Evolutionary conservation across 2,113 vertebrate genomes (phyloP).

Genomic region (Nicator chloris): DNA sequence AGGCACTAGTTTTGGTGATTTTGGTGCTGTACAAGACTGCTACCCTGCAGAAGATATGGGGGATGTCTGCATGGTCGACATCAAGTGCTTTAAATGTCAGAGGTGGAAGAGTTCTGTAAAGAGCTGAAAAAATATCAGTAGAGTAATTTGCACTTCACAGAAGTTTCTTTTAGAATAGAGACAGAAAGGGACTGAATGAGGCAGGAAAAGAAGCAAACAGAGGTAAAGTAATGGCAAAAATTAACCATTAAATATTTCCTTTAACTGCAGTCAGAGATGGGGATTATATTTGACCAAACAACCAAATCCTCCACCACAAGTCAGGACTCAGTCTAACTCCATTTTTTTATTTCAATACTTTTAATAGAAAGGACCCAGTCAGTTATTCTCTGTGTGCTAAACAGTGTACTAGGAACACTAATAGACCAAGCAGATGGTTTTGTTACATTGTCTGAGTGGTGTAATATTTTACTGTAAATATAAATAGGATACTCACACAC

Average conservation of each 20-base stretch:
- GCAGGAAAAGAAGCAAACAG: not conserved
- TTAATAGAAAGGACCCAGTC: not conserved
- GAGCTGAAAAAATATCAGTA: not conserved
- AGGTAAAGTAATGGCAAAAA: not conserved
- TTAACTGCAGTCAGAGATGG: not conserved
- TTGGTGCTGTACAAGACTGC: not conserved
- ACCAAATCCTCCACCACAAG: not conserved
- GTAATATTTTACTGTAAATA: not conserved
- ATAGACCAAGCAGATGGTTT: not conserved
- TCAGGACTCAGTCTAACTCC: not conserved
- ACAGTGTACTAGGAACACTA: not conserved
- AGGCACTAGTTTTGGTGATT: not conserved
- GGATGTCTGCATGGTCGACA: not conserved
- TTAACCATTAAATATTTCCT: not conserved
- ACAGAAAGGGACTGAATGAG: not conserved
- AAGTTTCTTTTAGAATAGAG: not conserved
- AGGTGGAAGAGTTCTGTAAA: not conserved
- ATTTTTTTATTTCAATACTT: not conserved
- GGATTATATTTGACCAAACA: not conserved
- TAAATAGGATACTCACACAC: not conserved
- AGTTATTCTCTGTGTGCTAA: not conserved
- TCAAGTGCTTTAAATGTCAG: not conserved
- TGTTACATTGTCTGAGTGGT: not conserved
- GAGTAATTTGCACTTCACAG: not conserved
- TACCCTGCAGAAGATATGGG: not conserved